Evolutionary conservation across 2,888 invertebrate species (phyloP).

Genomic region (Melinaea menophilus): DNA sequence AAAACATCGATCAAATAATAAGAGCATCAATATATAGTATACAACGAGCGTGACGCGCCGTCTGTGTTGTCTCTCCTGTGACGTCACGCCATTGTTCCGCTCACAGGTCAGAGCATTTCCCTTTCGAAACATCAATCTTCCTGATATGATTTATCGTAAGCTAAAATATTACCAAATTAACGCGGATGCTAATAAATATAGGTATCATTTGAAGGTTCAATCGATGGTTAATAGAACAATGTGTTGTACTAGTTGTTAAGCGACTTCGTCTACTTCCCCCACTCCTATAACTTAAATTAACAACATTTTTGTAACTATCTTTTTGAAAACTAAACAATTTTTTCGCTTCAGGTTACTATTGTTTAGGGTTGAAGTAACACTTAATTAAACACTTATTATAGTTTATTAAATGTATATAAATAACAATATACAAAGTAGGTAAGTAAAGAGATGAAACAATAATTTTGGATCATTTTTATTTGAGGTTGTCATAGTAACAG

Average conservation of each 20-base stretch:
- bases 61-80: slow-evolving; percentile 30
- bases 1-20: not conserved
- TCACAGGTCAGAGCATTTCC: slow-evolving; percentile 64
- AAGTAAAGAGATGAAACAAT: slow-evolving; percentile 29
- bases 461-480: slow-evolving; percentile 37
- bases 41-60: not conserved
- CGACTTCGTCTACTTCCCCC: too few relatives aligned
- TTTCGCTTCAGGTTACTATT: too few relatives aligned
- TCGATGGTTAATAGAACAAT: slow-evolving; percentile 20
- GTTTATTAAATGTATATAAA: slow-evolving; percentile 21
- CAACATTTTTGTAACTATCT: too few relatives aligned
- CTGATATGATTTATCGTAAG: slow-evolving; percentile 62
- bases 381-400: too few relatives aligned
- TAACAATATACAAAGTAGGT: slow-evolving; percentile 20
- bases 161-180: slow-evolving; percentile 62
- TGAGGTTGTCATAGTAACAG: slow-evolving; percentile 49
- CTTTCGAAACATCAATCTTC: slow-evolving; percentile 64
- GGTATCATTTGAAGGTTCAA: slow-evolving; percentile 27
- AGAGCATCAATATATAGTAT: not conserved
- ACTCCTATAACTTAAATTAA: too few relatives aligned
- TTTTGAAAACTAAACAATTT: too few relatives aligned
- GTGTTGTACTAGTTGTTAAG: slow-evolving; percentile 12
- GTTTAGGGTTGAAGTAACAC: too few relatives aligned
- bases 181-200: slow-evolving; percentile 40
- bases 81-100: slow-evolving; percentile 60